Evolutionary conservation across 64 coral and sea anemone species (phyloP), one percentile per base, ranked within the genome.

Genomic region (Platygyra sinensis): DNA sequence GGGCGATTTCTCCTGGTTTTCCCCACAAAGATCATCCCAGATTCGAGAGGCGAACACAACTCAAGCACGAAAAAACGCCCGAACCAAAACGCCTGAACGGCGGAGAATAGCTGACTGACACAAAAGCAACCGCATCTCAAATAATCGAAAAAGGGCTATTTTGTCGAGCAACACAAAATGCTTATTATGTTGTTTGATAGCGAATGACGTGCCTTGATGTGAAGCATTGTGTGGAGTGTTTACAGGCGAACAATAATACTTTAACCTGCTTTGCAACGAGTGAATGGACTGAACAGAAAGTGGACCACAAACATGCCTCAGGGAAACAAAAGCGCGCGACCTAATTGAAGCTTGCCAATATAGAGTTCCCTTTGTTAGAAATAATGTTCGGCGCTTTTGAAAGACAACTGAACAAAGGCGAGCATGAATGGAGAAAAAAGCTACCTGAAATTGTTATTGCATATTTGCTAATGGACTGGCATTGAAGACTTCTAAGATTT

Each of bases 161-260:
- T 85, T 85, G 81, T 51, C 49, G 33, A 72, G 67, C 62, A 85
- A 71, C 63, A 85, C 81, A 85, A 85, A 85, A 85, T 85, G 63
- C 62, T 85, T 85, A 85, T 85, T 85, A 85, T 72, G 36, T 85
- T 85, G 81, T 85, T 85, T 85, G 81, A 85, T 50, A 71, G 63
- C 32, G 63, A 85, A 85, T 85, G 81, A 85, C 81, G 81, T 72
- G 62, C 36, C n/a, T 71, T 85, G 61, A 72, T 46, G 81, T 51
- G 63, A 67, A 85, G 81, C 60, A 85, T 85, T 85, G 81, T 85
- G 81, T 72, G 20, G 36, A 28, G 81, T 85, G 81, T 85, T 85
- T 85, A 71, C 81, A 27, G 81, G 18, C 24, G 50, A 22, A 85
- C 81, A 85, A 85, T 85, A 85, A 85, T 71, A 71, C 81, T 85